Percentiles rank a stretch among this genome's conserved stretches.
Conservation (phyloP, 2,113 vertebrate species). For the Lamprotornis superbus region DNA sequence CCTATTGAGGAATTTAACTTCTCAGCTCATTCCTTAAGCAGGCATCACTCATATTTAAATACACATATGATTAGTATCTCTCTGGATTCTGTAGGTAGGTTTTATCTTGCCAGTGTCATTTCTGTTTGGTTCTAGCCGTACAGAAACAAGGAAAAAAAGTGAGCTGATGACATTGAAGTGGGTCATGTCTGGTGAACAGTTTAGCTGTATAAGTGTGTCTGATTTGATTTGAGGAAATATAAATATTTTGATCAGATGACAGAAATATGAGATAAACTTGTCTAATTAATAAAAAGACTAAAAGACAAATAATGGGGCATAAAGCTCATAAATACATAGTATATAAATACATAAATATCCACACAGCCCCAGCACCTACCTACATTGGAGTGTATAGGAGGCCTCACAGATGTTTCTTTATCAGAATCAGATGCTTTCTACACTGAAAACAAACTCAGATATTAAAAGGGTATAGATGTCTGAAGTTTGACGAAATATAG, state of each 20-base stretch:
- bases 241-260: background rate
- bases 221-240: background rate
- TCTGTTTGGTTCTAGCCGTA: background rate
- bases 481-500: background rate
- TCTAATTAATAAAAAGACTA: background rate
- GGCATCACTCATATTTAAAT: background rate
- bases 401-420: background rate
- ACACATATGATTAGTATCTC: background rate
- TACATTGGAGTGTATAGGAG: background rate
- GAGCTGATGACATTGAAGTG: background rate
- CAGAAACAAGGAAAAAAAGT: background rate
- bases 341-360: background rate
- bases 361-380: background rate
- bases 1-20: background rate
- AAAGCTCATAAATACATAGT: background rate
- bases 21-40: conserved; percentile 25
- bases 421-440: background rate
- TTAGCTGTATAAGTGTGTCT: background rate
- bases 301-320: background rate
- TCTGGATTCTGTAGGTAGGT: background rate
- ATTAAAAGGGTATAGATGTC: background rate
- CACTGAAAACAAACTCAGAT: background rate
- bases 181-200: background rate
- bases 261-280: background rate
- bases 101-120: background rate